These are phyloP conservation scores for Catostylus mosaicus DNA, from an alignment of 30 jellyfish, hydroid and myxozoan genomes.

Conservation along the genomic window DNA sequence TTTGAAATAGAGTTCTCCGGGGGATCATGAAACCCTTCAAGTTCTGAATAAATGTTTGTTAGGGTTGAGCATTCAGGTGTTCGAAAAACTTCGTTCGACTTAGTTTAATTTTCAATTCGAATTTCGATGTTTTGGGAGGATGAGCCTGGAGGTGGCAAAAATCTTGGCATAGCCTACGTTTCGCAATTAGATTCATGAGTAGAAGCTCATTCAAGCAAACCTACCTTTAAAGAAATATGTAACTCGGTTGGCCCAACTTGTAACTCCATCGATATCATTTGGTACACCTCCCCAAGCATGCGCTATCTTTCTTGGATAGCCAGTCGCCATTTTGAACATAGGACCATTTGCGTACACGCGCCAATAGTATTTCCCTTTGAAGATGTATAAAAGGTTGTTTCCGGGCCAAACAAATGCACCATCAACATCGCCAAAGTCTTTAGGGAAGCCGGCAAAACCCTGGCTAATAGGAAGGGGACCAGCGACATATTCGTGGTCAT, in stretches of 20 bases:
- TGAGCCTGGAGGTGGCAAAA: too few relatives aligned
- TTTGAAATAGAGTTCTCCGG: too few relatives aligned
- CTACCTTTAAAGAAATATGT: conserved; percentile 93
- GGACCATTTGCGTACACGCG: conserved; percentile 25
- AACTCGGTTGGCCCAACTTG: conserved; percentile 75
- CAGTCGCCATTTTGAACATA: conserved; percentile 14
- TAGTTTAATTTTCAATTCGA: too few relatives aligned
- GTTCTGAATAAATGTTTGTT: too few relatives aligned
- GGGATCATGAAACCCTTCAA: too few relatives aligned
- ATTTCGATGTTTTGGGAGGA: too few relatives aligned
- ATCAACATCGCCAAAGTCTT: conserved; percentile 71
- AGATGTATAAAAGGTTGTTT: conserved; percentile 65
- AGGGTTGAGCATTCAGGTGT: too few relatives aligned
- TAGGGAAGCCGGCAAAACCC: conserved; percentile 70
- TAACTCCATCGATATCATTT: conserved; percentile 69
- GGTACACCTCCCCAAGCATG: conserved; percentile 87
- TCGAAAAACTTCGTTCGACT: too few relatives aligned
- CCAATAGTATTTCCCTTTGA: conserved; percentile 86
- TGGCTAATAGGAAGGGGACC: conserved; percentile 72
- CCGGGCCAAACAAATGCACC: conserved; percentile 86
- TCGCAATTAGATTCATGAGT: too few relatives aligned
- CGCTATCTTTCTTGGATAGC: conserved; percentile 65
- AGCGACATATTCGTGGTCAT: conserved; percentile 21
- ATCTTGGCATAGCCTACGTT: too few relatives aligned
- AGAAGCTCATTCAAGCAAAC: too few relatives aligned